Evolutionary conservation across 2,113 vertebrate genomes (phyloP).

Genomic region (Actenoides lindsayi): DNA sequence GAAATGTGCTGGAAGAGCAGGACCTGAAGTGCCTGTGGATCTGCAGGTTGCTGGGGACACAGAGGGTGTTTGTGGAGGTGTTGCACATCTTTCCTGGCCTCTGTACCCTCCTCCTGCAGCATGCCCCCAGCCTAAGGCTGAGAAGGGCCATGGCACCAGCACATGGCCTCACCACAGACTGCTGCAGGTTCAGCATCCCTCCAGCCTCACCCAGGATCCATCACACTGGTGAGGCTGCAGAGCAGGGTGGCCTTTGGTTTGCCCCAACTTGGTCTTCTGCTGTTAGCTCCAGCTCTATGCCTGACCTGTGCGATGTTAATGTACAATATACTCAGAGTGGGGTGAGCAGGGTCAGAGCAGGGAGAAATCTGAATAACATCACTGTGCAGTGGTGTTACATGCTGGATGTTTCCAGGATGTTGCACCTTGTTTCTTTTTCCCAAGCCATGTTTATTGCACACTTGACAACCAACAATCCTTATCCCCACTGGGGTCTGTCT

Average conservation of each 20-base stretch:
- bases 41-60: neutral
- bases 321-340: neutral
- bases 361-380: fast-evolving
- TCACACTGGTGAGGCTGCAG: neutral
- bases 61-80: neutral
- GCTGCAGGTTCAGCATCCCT: neutral
- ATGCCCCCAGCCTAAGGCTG: neutral
- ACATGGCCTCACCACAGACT: neutral
- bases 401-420: neutral
- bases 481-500: neutral
- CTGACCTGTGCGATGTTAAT: neutral
- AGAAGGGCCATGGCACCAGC: neutral
- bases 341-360: neutral
- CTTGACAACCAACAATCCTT: neutral
- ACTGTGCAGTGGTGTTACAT: neutral
- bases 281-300: neutral
- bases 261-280: neutral
- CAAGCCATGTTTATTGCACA: fast-evolving
- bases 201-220: too few relatives aligned
- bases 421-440: neutral
- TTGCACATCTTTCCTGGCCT: too few relatives aligned
- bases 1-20: neutral
- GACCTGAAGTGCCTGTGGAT: neutral
- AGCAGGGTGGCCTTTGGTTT: neutral
- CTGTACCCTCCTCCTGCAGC: neutral